These are phyloP conservation scores for Drosophila cardini DNA, from an alignment of 1,140 invertebrate genomes.

Conservation along the genomic window DNA sequence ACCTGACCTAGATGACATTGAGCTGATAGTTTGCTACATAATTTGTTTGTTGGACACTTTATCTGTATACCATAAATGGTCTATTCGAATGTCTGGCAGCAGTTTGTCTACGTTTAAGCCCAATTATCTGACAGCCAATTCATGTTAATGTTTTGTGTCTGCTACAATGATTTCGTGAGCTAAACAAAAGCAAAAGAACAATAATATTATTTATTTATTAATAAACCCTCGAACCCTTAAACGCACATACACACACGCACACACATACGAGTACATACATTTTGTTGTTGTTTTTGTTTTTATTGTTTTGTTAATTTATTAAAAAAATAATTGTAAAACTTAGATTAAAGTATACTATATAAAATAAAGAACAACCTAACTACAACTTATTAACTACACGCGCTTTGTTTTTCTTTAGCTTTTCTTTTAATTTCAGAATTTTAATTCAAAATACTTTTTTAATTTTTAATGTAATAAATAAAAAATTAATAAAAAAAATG, in stretches of 20 bases:
- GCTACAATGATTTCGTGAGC: background rate
- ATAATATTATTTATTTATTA: background rate
- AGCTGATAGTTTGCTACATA: constrained; percentile 25
- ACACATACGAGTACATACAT: constrained; percentile 22
- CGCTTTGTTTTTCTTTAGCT: constrained; percentile 9
- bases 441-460: constrained; percentile 16
- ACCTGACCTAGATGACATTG: constrained; percentile 5
- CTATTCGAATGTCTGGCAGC: constrained; percentile 71
- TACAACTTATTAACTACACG: constrained; percentile 43
- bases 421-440: background rate
- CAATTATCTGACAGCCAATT: constrained; percentile 44
- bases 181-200: background rate
- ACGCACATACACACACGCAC: constrained; percentile 26
- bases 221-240: constrained; percentile 25
- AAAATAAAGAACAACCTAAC: constrained; percentile 47
- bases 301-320: constrained; percentile 49
- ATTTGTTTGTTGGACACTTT: constrained; percentile 41
- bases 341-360: constrained; percentile 13
- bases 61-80: constrained; percentile 67
- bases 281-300: constrained; percentile 23
- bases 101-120: constrained; percentile 51
- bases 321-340: constrained; percentile 26
- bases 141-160: constrained; percentile 26
- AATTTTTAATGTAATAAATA: constrained; percentile 16
- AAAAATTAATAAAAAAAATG: constrained; percentile 24